Conservation (phyloP, 2,797 vertebrate genomes). For the Poliocrania exsul region DNA sequence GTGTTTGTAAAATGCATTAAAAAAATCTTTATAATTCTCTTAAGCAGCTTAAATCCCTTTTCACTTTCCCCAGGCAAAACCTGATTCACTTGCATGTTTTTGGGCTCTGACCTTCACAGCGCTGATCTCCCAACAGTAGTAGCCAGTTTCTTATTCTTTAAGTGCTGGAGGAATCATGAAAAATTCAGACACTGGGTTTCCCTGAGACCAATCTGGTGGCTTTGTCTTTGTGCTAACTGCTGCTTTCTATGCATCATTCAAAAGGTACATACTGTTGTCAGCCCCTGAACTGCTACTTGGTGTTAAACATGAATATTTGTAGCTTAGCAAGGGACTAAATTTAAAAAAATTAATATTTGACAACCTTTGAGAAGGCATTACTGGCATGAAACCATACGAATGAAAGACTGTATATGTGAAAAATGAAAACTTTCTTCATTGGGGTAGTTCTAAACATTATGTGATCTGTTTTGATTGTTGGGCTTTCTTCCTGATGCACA, state of each 20-base stretch:
- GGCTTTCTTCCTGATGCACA: conserved; percentile 45
- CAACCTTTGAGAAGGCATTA: conserved; percentile 80
- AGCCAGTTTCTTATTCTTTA: conserved; percentile 91
- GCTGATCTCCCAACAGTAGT: conserved; percentile 84
- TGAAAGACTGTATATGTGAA: conserved; percentile 70
- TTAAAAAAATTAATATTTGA: conserved; percentile 87
- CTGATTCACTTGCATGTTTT: conserved; percentile 78
- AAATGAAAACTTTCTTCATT: conserved; percentile 72
- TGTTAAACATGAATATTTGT: conserved; percentile 89
- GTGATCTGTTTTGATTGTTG: conserved; percentile 60
- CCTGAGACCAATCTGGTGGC: conserved; percentile 93
- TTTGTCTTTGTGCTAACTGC: conserved; percentile 90
- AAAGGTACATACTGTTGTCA: conserved; percentile 84
- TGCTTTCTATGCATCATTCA: conserved; percentile 86
- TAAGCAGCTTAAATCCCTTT: conserved; percentile 80
- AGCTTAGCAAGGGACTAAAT: conserved; percentile 85
- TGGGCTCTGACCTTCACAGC: conserved; percentile 83
- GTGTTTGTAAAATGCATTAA: conserved; percentile 78
- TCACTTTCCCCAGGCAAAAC: conserved; percentile 80
- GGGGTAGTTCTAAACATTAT: conserved; percentile 45
- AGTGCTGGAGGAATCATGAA: conserved; percentile 96
- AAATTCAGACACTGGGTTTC: conserved; percentile 93
- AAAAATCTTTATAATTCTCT: conserved; percentile 73
- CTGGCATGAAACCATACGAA: conserved; percentile 70
- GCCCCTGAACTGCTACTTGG: conserved; percentile 83